These are phyloP conservation scores for Nansenia antarctica DNA, from an alignment of 2,113 vertebrate species.

Conservation along the genomic window DNA sequence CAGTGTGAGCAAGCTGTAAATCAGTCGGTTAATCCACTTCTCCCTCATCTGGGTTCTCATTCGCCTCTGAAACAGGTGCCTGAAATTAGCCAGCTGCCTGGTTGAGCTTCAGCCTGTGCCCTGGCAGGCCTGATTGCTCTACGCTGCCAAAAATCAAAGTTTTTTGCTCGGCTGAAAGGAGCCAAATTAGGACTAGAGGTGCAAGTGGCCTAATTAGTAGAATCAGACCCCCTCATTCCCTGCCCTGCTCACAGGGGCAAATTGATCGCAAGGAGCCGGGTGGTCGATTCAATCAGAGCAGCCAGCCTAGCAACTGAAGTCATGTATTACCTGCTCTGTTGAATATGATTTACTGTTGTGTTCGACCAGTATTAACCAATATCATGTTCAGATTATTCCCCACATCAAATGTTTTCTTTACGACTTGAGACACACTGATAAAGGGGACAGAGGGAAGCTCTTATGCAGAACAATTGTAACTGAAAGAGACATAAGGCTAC, in stretches of 20 bases:
- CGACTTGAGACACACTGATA: background rate
- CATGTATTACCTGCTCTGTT: background rate
- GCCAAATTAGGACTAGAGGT: conserved; percentile 32
- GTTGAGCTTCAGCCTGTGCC: background rate
- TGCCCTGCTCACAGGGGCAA: background rate
- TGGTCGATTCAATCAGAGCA: conserved; percentile 24
- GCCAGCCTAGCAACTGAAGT: conserved; percentile 1
- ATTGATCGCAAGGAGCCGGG: conserved; percentile 34
- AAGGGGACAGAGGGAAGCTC: background rate
- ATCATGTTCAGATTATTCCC: background rate
- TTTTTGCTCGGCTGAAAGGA: conserved; percentile 35
- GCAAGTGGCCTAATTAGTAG: conserved; percentile 52
- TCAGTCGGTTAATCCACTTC: conserved; percentile 22
- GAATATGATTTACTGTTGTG: conserved; percentile 20
- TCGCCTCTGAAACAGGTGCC: conserved; percentile 48
- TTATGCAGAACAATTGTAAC: background rate
- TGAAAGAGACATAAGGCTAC: background rate
- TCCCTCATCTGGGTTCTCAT: conserved; percentile 24
- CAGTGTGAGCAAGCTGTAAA: conserved; percentile 21
- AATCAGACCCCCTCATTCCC: conserved; percentile 28
- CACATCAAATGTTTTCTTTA: background rate
- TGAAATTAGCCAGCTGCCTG: conserved; percentile 19
- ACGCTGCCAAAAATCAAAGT: conserved; percentile 25
- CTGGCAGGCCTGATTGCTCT: conserved; percentile 21
- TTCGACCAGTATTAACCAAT: background rate